A percentile compares a stretch with the other conserved stretches of the same genome.
Evolutionary conservation across 2,113 vertebrate genomes (phyloP).

Genomic region (Excalfactoria chinensis): DNA sequence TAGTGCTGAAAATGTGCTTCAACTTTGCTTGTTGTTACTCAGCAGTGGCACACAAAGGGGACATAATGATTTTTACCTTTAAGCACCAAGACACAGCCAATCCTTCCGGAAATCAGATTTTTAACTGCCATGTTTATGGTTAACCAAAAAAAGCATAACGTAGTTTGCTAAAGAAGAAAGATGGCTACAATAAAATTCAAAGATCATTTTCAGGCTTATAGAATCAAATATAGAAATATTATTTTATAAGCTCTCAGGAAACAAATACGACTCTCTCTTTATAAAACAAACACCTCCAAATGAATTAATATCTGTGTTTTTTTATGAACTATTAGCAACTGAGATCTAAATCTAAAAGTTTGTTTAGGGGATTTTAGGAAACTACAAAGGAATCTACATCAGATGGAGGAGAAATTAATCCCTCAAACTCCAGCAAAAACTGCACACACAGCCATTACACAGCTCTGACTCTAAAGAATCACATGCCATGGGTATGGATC

Average conservation of each 20-base stretch:
- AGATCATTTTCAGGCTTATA: background rate
- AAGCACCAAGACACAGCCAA: background rate
- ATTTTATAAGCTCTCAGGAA: background rate
- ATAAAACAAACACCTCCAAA: background rate
- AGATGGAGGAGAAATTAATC: background rate
- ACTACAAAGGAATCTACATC: background rate
- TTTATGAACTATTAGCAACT: background rate
- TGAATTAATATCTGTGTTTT: background rate
- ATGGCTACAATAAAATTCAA: background rate
- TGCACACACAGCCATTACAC: background rate
- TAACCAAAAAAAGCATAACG: background rate
- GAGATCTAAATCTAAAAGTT: background rate
- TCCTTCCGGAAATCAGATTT: background rate
- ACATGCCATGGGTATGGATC: background rate
- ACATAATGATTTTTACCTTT: background rate
- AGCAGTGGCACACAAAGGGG: background rate
- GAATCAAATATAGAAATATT: background rate
- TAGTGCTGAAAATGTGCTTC: background rate
- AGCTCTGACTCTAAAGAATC: background rate
- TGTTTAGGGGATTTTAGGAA: background rate
- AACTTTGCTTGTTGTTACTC: background rate
- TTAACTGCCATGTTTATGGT: background rate
- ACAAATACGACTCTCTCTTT: background rate
- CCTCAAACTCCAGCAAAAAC: constrained; percentile 29
- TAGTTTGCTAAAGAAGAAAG: background rate